phyloP scores from a whole-genome alignment of 2,888 invertebrate genomes.

The Rambutsinella grinnellia region DNA sequence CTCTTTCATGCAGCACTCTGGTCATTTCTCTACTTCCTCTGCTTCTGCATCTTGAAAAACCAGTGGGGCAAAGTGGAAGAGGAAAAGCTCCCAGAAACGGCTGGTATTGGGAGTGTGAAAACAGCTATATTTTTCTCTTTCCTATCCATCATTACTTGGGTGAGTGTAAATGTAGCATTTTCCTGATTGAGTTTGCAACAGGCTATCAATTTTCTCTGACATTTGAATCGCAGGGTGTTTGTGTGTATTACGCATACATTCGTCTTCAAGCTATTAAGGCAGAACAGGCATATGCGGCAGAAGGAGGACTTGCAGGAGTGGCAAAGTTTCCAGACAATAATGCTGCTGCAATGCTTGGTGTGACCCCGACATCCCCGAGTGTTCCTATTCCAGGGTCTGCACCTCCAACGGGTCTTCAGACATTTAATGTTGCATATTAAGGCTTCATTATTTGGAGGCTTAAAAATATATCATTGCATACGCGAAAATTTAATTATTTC shows the following conservation, averaged over 20 bases:
- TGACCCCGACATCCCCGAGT: slow-evolving; percentile 40
- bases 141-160: slow-evolving; percentile 51
- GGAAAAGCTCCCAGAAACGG: slow-evolving; percentile 26
- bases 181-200: not conserved
- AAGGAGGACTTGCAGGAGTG: slow-evolving; percentile 45
- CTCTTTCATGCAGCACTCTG: slow-evolving; percentile 37
- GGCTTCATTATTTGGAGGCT: too few species aligned
- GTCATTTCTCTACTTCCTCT: slow-evolving; percentile 53
- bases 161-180: slow-evolving; percentile 1
- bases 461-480: too few species aligned
- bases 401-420: slow-evolving; percentile 18
- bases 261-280: slow-evolving; percentile 44
- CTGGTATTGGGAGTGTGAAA: slow-evolving; percentile 44
- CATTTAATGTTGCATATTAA: slow-evolving; percentile 42
- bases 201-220: too few species aligned
- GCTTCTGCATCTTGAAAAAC: slow-evolving; percentile 51
- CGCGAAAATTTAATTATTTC: too few species aligned
- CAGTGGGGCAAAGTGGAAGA: slow-evolving; percentile 54
- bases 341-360: slow-evolving; percentile 39
- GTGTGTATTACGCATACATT: slow-evolving; percentile 43
- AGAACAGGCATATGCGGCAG: slow-evolving; percentile 43
- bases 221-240: slow-evolving; percentile 35
- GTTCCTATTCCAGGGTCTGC: slow-evolving; percentile 36
- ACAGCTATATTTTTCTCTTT: slow-evolving; percentile 54
- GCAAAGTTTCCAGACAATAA: slow-evolving; percentile 43